Evolutionary conservation across 1,140 invertebrate species (phyloP), one percentile per base, ranked within the genome.

Genomic region (Reticulitermes speratus): DNA sequence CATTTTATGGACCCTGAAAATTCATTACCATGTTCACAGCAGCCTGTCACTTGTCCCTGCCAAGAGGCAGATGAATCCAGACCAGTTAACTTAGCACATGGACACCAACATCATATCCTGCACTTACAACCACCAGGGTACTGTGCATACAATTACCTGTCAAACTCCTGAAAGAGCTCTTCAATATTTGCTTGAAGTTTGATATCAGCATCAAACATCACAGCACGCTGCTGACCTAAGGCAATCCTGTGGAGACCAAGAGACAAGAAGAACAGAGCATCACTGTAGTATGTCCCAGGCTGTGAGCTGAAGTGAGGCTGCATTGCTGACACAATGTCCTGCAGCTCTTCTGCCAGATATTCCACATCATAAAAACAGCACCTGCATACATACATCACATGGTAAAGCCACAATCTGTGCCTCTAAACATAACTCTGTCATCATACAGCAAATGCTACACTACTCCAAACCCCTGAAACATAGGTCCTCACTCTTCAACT

Each of bases 181-280:
- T 91, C 91, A 21, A 97, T 92, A 89, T 96, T 95, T n/a, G 91
- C 92, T 88, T 93, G 92, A 89, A 97, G 95, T 90, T 95, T 94
- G 38, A 96, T 94, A 91, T 97, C 96, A 86, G 95, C 94, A 91
- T 98, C 97, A 19, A 97, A 91, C 90, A 97, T 93, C 82, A 96
- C 93, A 19, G 95, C 93, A 86, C 92, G 90, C n/a, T 93, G 91
- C 86, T 95, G 92, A 85, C 92, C 90, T 0, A 88, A 88, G 32
- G 96, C 93, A 82, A 97, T 93, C 88, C 93, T 91, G 90, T 97
- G 94, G 25, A 97, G 89, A 8, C 95, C 95, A 12, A 97, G 91
- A 0, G 96, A 97, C 6, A 97, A 89, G 89, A 96, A 97, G 89
- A 97, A 97, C 3, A 97, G 90, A 2, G 95, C 94, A 91, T 97